Percentiles rank a stretch among this genome's conserved stretches.
Evolutionary conservation across 92 coral and sea anemone genomes (phyloP).

Genomic region (Galaxea fascicularis): DNA sequence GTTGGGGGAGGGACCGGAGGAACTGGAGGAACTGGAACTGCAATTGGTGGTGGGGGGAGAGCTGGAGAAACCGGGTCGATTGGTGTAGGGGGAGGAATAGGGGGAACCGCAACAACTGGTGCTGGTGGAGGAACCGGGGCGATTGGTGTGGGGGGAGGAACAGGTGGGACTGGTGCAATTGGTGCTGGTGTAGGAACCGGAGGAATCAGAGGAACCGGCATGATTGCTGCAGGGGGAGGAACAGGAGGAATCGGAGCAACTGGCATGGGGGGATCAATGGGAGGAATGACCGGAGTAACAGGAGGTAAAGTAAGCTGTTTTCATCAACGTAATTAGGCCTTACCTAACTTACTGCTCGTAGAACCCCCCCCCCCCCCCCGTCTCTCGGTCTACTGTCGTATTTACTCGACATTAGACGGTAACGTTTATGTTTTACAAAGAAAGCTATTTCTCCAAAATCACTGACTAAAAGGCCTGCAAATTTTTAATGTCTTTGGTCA

Average conservation of each 20-base stretch:
- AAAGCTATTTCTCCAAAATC: too few relatives aligned
- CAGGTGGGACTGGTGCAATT: not conserved
- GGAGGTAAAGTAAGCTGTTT: constrained; percentile 15
- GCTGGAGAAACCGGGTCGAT: not conserved
- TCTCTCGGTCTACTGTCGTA: too few relatives aligned
- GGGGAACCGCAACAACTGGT: not conserved
- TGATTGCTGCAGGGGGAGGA: not conserved
- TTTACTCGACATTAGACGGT: too few relatives aligned
- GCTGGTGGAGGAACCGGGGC: not conserved
- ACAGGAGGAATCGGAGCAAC: not conserved
- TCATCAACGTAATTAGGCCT: not conserved
- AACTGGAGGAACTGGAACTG: constrained; percentile 24
- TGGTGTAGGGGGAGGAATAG: constrained; percentile 32
- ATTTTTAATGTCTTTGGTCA: too few relatives aligned
- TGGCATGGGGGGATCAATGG: constrained; percentile 26
- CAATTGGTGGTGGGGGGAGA: not conserved
- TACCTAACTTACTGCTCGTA: not conserved
- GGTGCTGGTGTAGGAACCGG: not conserved
- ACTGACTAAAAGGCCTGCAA: too few relatives aligned
- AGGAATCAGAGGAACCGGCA: constrained; percentile 24
- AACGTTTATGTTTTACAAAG: too few relatives aligned
- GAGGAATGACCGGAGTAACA: not conserved
- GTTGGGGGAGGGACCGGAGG: constrained; percentile 1
- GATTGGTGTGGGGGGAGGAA: constrained; percentile 33
- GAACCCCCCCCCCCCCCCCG: too few relatives aligned